Base-by-base conservation (phyloP, 1,140 invertebrate species). In the Odontomachus brunneus region DNA sequence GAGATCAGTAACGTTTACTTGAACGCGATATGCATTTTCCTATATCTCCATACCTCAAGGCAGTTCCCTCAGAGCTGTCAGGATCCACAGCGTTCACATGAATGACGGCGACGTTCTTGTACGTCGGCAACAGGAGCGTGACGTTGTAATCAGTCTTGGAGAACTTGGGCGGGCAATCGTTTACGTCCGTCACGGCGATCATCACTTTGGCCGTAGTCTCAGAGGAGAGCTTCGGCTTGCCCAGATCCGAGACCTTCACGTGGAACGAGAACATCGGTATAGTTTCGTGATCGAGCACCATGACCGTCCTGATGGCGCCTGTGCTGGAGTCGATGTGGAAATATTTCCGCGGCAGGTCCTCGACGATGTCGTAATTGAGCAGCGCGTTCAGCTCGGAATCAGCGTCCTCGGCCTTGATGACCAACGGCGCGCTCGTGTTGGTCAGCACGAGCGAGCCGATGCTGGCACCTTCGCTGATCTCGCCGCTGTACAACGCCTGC, bases 281-380 rank as follows among this genome's bases (percentile, higher is more conserved):
- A 1, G 94, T 96, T 93, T 99, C 98, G 92, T 97, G 97, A 93
- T 99, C 98, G 55, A 99, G 94, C 3, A 95, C 93, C 72, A 96
- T 95, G 11, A 96, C 95, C 0, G 97, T 97, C 84, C 96, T 95
- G 65, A 99, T 96, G 14, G 98, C 98, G 51, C 98, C 97, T 12
- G 98, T 99, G 82, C 96, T 97, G 1, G 97, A 96, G 92, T 99
- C 98, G 82, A 99, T 97, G 87, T 96, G 96, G 91, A 99, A 99
- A 90, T 96, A 97, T 74, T 95, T 95, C 84, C 95, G 95, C 11
- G 95, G 97, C 84, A 95, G 93, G 84, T 95, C 96, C 90, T 98
- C 97, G 53, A 98, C 94, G 86, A 99, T 98, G 89, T 97, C 96
- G 93, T 97, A 99, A 86, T 96, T 96, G 24, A 99, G 94, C 84